These are phyloP conservation scores for Apaloderma vittatum DNA, from an alignment of 2,113 vertebrate species.

Conservation along the genomic window DNA sequence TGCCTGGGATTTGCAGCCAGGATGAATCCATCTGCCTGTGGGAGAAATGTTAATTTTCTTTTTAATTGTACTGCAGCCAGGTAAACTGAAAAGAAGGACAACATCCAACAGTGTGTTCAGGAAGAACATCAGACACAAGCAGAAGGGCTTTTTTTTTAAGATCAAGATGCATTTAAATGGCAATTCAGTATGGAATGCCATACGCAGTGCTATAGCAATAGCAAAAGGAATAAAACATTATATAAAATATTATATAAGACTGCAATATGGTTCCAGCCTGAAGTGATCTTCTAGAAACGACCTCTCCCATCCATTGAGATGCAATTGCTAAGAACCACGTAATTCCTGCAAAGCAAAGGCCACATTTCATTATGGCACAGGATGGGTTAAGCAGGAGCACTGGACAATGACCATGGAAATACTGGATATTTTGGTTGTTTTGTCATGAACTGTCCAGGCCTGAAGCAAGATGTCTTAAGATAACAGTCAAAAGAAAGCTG, in stretches of 20 bases:
- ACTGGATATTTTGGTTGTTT: background rate
- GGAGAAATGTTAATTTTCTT: background rate
- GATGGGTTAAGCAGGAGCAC: rapidly evolving
- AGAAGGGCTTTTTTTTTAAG: background rate
- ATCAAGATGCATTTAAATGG: background rate
- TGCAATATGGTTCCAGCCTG: background rate
- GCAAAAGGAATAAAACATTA: background rate
- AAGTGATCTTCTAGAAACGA: background rate
- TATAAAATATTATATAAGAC: background rate
- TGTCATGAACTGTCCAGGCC: background rate
- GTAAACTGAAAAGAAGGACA: background rate
- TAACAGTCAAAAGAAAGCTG: background rate
- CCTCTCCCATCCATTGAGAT: background rate
- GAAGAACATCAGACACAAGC: background rate
- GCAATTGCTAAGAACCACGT: background rate
- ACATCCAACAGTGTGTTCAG: background rate
- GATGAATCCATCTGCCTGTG: background rate
- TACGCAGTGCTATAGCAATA: background rate
- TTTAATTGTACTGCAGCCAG: background rate
- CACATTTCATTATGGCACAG: rapidly evolving
- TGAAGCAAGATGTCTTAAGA: background rate
- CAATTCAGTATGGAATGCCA: background rate
- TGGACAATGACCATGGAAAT: background rate
- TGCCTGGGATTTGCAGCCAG: background rate
- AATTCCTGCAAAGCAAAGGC: background rate